Conservation (phyloP, 30 jellyfish, hydroid and myxozoan genomes). For the Mastigias papua region DNA sequence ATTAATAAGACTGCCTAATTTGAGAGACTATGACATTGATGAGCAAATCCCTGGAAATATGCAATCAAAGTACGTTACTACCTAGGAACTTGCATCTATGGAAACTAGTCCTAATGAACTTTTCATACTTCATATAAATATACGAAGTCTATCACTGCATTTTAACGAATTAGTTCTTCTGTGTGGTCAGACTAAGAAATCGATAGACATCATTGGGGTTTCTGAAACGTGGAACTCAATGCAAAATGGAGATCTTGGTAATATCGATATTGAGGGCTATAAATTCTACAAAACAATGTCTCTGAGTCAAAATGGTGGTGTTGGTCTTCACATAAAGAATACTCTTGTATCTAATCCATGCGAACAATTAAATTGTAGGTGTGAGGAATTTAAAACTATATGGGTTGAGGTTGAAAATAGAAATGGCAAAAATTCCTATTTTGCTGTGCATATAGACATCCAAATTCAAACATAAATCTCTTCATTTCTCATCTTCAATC, state of each 20-base stretch:
- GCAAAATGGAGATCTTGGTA: neutral
- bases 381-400: conserved; percentile 32
- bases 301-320: conserved; percentile 33
- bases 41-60: conserved; percentile 30
- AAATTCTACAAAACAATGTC: neutral
- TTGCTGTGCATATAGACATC: conserved; percentile 36
- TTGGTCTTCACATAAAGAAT: conserved; percentile 20
- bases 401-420: conserved; percentile 24
- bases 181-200: neutral
- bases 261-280: conserved; percentile 22
- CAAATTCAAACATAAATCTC: conserved; percentile 3
- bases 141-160: conserved; percentile 29
- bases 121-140: conserved; percentile 21
- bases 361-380: conserved; percentile 6
- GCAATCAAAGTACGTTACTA: conserved; percentile 15
- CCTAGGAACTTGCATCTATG: conserved; percentile 28
- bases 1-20: conserved; percentile 7
- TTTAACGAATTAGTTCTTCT: conserved; percentile 9
- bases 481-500: conserved; percentile 21
- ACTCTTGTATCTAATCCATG: neutral
- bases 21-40: conserved; percentile 31
- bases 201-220: conserved; percentile 27
- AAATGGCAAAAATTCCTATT: conserved; percentile 14
- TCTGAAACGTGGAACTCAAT: conserved; percentile 33
- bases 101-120: conserved; percentile 14